A percentile compares a stretch with the other conserved stretches of the same genome.
Evolutionary conservation across 2,888 invertebrate genomes (phyloP).

Genomic region (Drosophila acutilabella): DNA sequence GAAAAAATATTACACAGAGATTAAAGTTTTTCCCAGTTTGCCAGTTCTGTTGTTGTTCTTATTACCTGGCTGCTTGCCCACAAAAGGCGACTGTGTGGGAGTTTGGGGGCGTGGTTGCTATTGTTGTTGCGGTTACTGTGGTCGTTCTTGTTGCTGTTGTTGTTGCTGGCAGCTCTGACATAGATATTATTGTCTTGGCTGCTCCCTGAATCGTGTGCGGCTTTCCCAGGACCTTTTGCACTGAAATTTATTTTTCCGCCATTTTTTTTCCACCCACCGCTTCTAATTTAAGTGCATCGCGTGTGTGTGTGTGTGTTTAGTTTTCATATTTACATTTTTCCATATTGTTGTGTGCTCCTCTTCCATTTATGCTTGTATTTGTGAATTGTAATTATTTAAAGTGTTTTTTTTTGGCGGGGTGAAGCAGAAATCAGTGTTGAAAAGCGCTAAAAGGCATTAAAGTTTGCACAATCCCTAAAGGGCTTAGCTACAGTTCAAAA

Average conservation of each 20-base stretch:
- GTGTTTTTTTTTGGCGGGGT: slow-evolving; percentile 55
- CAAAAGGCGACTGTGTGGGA: slow-evolving; percentile 15
- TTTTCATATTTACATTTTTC: slow-evolving; percentile 59
- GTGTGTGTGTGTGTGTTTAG: slow-evolving; percentile 41
- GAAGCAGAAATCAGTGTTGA: slow-evolving; percentile 20
- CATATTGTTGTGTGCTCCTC: slow-evolving; percentile 52
- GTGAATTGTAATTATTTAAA: slow-evolving; percentile 75
- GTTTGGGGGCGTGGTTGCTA: slow-evolving; percentile 20
- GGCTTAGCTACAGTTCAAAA: slow-evolving; percentile 12
- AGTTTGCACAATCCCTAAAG: slow-evolving; percentile 29
- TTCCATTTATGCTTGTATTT: slow-evolving; percentile 28
- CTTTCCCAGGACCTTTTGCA: slow-evolving; percentile 51
- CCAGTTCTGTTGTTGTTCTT: slow-evolving; percentile 30
- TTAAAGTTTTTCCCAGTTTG: slow-evolving; percentile 63
- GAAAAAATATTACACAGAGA: slow-evolving; percentile 77
- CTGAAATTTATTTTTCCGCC: slow-evolving; percentile 48
- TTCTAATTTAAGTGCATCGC: slow-evolving; percentile 58
- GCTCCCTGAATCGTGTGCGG: slow-evolving; percentile 57
- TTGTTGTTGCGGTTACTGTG: slow-evolving; percentile 51
- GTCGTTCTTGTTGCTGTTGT: slow-evolving; percentile 20
- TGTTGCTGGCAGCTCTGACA: slow-evolving; percentile 62
- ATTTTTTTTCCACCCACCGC: slow-evolving; percentile 45
- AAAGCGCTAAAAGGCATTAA: slow-evolving; percentile 44
- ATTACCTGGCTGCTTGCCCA: slow-evolving; percentile 62
- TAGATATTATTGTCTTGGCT: slow-evolving; percentile 76